A percentile compares a stretch with the other conserved stretches of the same genome.
phyloP scores from a whole-genome alignment of 2,113 vertebrate species.

The Puma concolor region DNA sequence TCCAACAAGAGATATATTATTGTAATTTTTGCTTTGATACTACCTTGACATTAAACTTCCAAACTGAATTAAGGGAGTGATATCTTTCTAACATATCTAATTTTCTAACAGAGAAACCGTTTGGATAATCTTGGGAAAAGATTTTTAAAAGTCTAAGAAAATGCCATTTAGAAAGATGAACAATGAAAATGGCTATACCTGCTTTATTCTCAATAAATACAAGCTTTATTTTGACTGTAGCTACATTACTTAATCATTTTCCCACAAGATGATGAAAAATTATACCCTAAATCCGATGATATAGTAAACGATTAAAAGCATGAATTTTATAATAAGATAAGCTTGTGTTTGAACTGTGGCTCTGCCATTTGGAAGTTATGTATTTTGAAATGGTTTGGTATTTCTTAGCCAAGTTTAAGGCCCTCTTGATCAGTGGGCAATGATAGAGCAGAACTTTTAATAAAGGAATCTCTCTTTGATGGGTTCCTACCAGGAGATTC shows the following conservation, averaged over 20 bases:
- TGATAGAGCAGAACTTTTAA: not conserved
- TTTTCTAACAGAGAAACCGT: not conserved
- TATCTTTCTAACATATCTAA: not conserved
- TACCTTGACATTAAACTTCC: not conserved
- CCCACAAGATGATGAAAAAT: not conserved
- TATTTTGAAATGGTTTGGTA: not conserved
- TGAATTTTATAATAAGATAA: not conserved
- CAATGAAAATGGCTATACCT: slow-evolving; percentile 56
- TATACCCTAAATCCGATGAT: not conserved
- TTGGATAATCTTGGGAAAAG: slow-evolving; percentile 52
- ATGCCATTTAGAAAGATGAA: slow-evolving; percentile 59
- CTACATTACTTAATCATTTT: not conserved
- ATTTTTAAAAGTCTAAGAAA: slow-evolving; percentile 64
- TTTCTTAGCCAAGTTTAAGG: not conserved
- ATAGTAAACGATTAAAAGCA: not conserved
- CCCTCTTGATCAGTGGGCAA: not conserved
- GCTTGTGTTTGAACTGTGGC: not conserved
- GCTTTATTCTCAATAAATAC: slow-evolving; percentile 54
- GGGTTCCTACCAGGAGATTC: not conserved
- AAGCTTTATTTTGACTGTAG: slow-evolving; percentile 57
- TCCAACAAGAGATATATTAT: slow-evolving; percentile 32
- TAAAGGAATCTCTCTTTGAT: not conserved
- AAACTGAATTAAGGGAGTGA: not conserved
- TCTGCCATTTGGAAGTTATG: not conserved
- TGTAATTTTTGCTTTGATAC: slow-evolving; percentile 34